Evolutionary conservation across 2,797 vertebrate genomes (phyloP), one percentile per base, ranked within the genome.

Genomic region (Clarias fuscus): DNA sequence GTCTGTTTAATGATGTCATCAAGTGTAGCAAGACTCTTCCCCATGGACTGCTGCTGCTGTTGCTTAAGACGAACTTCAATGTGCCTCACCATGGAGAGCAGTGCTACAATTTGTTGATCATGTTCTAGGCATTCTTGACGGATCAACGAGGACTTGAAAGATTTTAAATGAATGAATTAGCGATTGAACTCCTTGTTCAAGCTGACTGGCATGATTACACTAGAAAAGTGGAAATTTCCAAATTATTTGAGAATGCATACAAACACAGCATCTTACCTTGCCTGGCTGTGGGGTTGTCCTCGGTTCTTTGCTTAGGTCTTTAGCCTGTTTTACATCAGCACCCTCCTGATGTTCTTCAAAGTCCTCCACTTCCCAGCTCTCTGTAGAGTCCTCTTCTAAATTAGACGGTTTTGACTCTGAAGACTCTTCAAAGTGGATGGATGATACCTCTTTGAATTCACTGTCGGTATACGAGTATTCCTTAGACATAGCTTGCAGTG

Each of bases 91-190:
- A 97, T 94, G 87, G 98, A 99, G 13, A 97, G 94, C 86, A 97
- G 95, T 0, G 97, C 96, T 0, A 99, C 89, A 20, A 98, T 92
- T 77, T 93, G 95, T 92, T 99, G 97, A 78, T 99, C 97, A 0
- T 95, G 96, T 89, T 98, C 97, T 91, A 99, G 93, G 80, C 96
- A 99, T 90, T 96, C 93, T 89, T 96, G 97, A 65, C 97, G 96
- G 87, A 92, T 93, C 27, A 94, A 48, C 1, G 95, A 93, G 0
- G 94, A 92, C 95, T 96, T 85, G 14, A 30, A 79, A 82, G 24
- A 73, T 43, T 5, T 15, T 27, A 2, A 56, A 33, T 30, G 0
- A 43, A 71, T 17, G n/a, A 24, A 48, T 65, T 20, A 40, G 30
- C 4, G 71, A 27, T n/a, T 1, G 6, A 61, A 86, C 33, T 73